phyloP scores from a whole-genome alignment of 2,113 vertebrate genomes.

The Microcebus ravelobensis region DNA sequence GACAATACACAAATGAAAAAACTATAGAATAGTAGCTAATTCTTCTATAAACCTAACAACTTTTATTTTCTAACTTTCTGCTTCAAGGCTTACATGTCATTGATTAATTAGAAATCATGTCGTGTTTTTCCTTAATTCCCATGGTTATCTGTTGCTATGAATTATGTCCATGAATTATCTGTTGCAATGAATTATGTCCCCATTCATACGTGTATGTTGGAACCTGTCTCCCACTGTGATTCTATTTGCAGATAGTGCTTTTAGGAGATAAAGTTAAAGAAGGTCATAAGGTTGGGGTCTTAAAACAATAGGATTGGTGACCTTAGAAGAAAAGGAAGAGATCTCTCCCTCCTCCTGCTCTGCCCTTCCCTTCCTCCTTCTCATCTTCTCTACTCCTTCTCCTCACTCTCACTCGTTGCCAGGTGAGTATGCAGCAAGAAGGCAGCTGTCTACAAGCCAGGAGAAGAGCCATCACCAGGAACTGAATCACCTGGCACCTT shows the following conservation, averaged over 20 bases:
- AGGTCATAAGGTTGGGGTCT: not conserved
- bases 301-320: not conserved
- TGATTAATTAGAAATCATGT: constrained; percentile 10
- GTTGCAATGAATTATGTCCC: not conserved
- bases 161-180: no score
- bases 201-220: not conserved
- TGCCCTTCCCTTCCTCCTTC: not conserved
- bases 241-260: not conserved
- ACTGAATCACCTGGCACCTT: not conserved
- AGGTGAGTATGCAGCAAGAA: not conserved
- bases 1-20: constrained; percentile 8
- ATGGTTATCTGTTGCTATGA: not conserved
- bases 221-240: not conserved
- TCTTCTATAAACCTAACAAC: not conserved
- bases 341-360: not conserved
- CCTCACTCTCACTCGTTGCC: not conserved
- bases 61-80: not conserved
- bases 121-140: not conserved
- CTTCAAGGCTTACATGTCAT: not conserved
- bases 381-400: not conserved
- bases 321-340: not conserved
- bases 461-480: not conserved
- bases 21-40: not conserved
- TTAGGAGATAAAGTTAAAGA: not conserved
- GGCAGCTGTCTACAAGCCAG: no score